Base-by-base conservation (phyloP, 2,888 invertebrate species). In the Metellina segmentata region DNA sequence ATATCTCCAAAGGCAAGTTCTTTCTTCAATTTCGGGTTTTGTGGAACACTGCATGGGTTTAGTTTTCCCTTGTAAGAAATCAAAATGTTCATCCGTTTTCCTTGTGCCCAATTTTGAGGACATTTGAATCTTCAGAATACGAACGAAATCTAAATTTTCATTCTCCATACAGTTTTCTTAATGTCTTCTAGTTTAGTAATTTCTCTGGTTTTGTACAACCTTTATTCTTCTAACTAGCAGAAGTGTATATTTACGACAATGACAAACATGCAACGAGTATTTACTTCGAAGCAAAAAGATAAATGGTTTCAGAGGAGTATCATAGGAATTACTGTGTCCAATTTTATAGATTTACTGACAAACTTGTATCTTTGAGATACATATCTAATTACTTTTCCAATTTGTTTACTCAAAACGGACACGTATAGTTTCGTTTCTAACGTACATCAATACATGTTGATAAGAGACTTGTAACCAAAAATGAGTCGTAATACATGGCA, bases 1-100 rank as follows among this genome's bases (percentile, higher is more conserved):
- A 81, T 81, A 88, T 11, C n/a, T 49, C 88, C 72, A 75, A 11
- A 88, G 11, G 8, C 34, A 70, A 6, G 88, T 69, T 19, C n/a
- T 81, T 51, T 88, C 88, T 16, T 11, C 19, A 0, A 19, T 77
- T 2, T 34, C 9, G 5, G 52, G 19, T 9, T 2, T 1, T 20
- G 20, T 16, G 13, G 16, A 0, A 0, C 13, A 6, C 53, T 53
- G 13, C 7, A 6, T 52, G 11, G 19, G 4, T 19, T 11, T 52
- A 20, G 11, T 20, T 20, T 34, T 6, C 7, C 9, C 7, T 7
- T 6, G 11, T 34, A 7, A 74, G 13, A 74, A 74, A 74, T 74
- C 13, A 20, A 9, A 20, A 0, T 74, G 48, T 19, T 11, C 74
- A 7, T 20, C 19, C 11, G 72, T 34, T 20, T 11, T 34, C 16